Base-by-base conservation (phyloP, 2,888 invertebrate genomes). In the Boloria selene region DNA sequence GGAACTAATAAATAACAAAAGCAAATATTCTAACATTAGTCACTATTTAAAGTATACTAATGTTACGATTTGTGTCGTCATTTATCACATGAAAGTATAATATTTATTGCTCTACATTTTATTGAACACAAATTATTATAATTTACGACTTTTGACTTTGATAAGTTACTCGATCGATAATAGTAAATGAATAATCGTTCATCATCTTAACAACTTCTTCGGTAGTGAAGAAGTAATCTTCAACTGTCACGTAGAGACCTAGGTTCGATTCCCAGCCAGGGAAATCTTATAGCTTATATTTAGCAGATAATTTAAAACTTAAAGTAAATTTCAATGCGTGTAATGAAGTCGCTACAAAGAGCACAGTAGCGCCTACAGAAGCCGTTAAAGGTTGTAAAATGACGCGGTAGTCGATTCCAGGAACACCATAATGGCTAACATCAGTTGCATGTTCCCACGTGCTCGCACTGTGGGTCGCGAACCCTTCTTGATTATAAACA, bases 241-340 rank as follows among this genome's bases (percentile, higher is more conserved):
- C 92, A 92, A 92, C 92, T 93, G 91, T 92, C 92, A 92, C 92
- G 91, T 92, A 92, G 91, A 93, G 92, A 92, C 92, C 92, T 90
- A 92, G 92, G 92, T 93, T 93, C 92, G 91, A 92, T 92, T 92
- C 92, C 92, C 92, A 90, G 92, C 90, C 90, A 90, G 87, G 72
- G 75, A 77, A 75, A 58, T 6, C 16, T 49, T 16, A n/a, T 47
- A 5, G n/a, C n/a, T n/a, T n/a, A 47, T 47, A n/a, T 13, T n/a
- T 7, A 2, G 13, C 47, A n/a, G 31, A 38, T 38, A 38, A 10
- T 10, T 38, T 38, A 31, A 22, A 22, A 31, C 31, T 38, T 38
- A 47, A n/a, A 47, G 16, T 2, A n/a, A 47, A 47, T 13, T 47
- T 47, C 1, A 47, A 47, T 47, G n/a, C 47, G 31, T 10, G 10